Base-by-base conservation (phyloP, 2,797 vertebrate genomes). In the Hoplostethus atlanticus region DNA sequence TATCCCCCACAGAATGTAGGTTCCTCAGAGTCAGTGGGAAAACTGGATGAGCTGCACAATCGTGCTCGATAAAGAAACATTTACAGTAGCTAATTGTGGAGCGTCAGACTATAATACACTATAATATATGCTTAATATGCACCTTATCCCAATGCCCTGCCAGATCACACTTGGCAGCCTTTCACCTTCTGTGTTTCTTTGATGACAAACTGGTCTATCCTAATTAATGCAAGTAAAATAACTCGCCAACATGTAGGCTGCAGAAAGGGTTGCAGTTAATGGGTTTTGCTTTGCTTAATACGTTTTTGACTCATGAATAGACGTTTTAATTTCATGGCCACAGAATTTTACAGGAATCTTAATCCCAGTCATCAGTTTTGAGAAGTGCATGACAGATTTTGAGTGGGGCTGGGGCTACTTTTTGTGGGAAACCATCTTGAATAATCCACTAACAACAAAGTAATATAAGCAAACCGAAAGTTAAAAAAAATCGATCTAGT, bases 1-100 rank as follows among this genome's bases (percentile, higher is more conserved):
- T 58, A 15, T 62, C 60, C 55, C 66, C 67, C 42, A 55, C 54
- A 60, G 48, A 77, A 66, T 73, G 53, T 58, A 53, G 67, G 6
- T n/a, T 31, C 11, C 46, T 38, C 6, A 44, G 46, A 21, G 21
- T 21, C 21, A 21, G 21, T 21, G 21, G 46, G 51, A 56, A 53
- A 74, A 47, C 11, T 47, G 47, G 30, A 53, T 25, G 36, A 53
- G 54, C 61, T 17, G 6, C 44, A 21, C 46, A 11, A 51, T 54
- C 46, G 70, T 15, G n/a, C 13, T 75, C 28, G 50, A 59, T 44
- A 57, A 66, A 54, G 17, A 59, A 68, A 61, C 12, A 0, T 68
- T 71, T 74, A 30, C 57, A 67, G 34, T 44, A 30, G 25, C 47
- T 46, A n/a, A 42, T 9, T 59, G 36, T 46, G 17, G 30, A 50